Evolutionary conservation across 2,888 invertebrate genomes (phyloP), one percentile per base, ranked within the genome.

Genomic region (Saturnia pavonia): DNA sequence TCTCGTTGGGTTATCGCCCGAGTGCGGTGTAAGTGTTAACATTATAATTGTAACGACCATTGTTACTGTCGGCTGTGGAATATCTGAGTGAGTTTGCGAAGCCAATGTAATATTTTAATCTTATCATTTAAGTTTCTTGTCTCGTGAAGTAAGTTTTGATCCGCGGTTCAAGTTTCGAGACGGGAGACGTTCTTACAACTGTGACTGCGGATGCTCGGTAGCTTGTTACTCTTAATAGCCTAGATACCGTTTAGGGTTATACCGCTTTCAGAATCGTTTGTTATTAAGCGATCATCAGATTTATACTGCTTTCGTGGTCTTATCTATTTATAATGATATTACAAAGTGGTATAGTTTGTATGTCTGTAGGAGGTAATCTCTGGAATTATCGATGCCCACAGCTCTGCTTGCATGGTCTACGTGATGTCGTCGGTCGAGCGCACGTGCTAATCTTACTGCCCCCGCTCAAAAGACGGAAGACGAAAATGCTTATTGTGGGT

Each of bases 101-200:
- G 88, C 81, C 85, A 82, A 86, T 86, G 88, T 90, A 90, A 91
- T 90, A 90, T 91, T 91, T 91, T 91, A 92, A 92, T 91, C 91
- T 91, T 90, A 91, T 91, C 91, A 86, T 87, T 88, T 87, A 88
- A 91, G 91, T 91, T 90, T 86, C 88, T 80, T 88, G 91, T 90
- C 89, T 87, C 88, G 84, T 82, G 88, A 88, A 87, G 82, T 87
- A 90, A 91, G 86, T 92, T 54, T 90, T 88, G 87, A 90, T 89
- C 88, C 85, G 88, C 81, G 88, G 87, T 88, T 88, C 86, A 85
- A 90, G 88, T 90, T 90, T 87, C 86, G 74, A 82, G 86, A 86
- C 83, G 86, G 85, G 81, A 78, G 82, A 82, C 79, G 82, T 84
- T 82, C 87, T 87, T 84, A 85, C 85, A 83, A 87, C 85, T 87